phyloP scores from a whole-genome alignment of 2,797 vertebrate genomes.

The Anabas testudineus region DNA sequence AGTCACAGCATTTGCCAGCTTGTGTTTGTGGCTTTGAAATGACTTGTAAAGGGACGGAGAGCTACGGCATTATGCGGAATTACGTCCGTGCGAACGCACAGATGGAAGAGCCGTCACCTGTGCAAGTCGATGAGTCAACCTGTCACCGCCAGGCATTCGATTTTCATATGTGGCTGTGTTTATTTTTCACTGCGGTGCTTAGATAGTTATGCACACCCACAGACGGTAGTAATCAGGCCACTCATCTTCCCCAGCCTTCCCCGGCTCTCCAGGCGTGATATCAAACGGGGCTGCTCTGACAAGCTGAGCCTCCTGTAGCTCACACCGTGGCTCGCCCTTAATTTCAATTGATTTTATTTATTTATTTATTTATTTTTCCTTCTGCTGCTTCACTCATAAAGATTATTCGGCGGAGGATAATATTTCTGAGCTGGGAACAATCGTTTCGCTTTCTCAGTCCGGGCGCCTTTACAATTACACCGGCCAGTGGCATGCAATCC shows the following conservation, averaged over 20 bases:
- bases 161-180: constrained; percentile 21
- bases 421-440: constrained; percentile 67
- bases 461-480: constrained; percentile 65
- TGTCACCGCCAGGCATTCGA: constrained; percentile 14
- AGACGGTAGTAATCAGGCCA: constrained; percentile 59
- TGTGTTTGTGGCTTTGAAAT: background rate
- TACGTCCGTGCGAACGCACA: background rate
- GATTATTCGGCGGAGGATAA: constrained; percentile 67
- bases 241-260: constrained; percentile 63
- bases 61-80: background rate
- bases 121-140: background rate
- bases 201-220: constrained; percentile 43
- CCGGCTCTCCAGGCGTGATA: constrained; percentile 63
- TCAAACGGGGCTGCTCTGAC: constrained; percentile 67
- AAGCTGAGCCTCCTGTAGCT: constrained; percentile 62
- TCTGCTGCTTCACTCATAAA: constrained; percentile 49
- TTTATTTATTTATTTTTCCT: background rate
- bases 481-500: constrained; percentile 57
- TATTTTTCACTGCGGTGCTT: constrained; percentile 14
- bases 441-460: constrained; percentile 64
- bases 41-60: constrained; percentile 5
- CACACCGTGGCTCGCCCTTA: constrained; percentile 62
- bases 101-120: background rate
- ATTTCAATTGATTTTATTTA: constrained; percentile 76
- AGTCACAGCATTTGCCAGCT: background rate